These are phyloP conservation scores for Clarias pachynema DNA, from an alignment of 2,797 vertebrate genomes.

Conservation along the genomic window DNA sequence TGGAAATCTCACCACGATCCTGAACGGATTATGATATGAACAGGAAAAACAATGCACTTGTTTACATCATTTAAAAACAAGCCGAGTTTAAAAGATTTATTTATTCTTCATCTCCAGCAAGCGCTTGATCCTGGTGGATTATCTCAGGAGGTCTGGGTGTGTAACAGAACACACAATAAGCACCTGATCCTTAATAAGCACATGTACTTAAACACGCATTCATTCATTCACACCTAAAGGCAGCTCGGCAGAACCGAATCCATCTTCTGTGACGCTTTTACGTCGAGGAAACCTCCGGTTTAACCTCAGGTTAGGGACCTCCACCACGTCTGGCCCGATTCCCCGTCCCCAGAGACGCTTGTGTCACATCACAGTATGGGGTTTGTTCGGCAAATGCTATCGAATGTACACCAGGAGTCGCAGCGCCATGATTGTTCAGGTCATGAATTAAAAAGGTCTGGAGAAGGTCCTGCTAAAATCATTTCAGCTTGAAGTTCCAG, in stretches of 20 bases:
- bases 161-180: neutral
- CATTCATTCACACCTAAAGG: neutral
- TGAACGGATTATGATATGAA: neutral
- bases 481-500: neutral
- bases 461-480: neutral
- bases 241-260: neutral
- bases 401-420: too few relatives aligned
- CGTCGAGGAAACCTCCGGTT: neutral
- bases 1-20: neutral
- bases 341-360: constrained; percentile 58
- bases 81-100: neutral
- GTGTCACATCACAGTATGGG: constrained; percentile 50
- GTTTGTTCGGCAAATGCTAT: neutral
- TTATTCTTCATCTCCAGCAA: neutral
- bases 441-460: too few relatives aligned
- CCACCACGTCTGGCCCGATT: constrained; percentile 46
- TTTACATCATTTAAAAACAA: neutral
- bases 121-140: neutral
- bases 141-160: neutral
- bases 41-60: neutral
- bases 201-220: neutral
- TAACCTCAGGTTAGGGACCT: constrained; percentile 36
- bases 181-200: too few relatives aligned
- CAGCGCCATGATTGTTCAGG: too few relatives aligned
- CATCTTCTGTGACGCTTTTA: fast-evolving